Evolutionary conservation across 2,888 invertebrate species (phyloP).

Genomic region (Lampropteryx suffumata): DNA sequence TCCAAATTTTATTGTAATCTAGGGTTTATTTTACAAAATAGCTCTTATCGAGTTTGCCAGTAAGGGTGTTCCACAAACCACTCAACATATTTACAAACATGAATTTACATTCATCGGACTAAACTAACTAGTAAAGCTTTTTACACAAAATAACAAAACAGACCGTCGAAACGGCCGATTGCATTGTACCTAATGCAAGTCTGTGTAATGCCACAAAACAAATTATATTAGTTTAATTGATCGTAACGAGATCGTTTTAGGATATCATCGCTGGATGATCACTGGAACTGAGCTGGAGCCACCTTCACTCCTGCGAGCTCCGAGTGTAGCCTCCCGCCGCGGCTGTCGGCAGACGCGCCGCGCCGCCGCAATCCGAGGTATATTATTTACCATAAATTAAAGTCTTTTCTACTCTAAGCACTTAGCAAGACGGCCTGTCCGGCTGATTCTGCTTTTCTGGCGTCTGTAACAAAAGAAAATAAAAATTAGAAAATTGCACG

Average conservation of each 20-base stretch:
- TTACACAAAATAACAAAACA: constrained; percentile 79
- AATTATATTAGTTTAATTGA: constrained; percentile 73
- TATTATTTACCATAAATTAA: constrained; percentile 71
- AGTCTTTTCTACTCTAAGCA: constrained; percentile 64
- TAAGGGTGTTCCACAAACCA: constrained; percentile 56
- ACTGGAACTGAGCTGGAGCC: constrained; percentile 66
- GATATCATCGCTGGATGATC: constrained; percentile 74
- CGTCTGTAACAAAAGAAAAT: constrained; percentile 83
- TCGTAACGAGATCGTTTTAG: constrained; percentile 82
- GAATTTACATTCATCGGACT: constrained; percentile 67
- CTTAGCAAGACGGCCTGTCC: constrained; percentile 81
- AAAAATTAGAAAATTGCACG: constrained; percentile 39
- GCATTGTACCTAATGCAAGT: constrained; percentile 75
- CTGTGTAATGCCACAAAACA: constrained; percentile 77
- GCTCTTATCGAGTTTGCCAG: constrained; percentile 25
- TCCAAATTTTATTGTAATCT: constrained; percentile 39
- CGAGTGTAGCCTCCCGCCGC: constrained; percentile 40
- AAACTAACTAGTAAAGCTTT: constrained; percentile 79
- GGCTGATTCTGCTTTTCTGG: constrained; percentile 85
- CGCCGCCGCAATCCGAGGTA: constrained; percentile 60
- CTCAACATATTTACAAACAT: constrained; percentile 76
- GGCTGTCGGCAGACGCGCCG: constrained; percentile 29
- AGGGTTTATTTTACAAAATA: constrained; percentile 39
- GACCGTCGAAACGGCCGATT: constrained; percentile 54
- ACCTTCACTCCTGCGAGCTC: constrained; percentile 33